Percentiles rank a stretch among this genome's conserved stretches.
phyloP scores from a whole-genome alignment of 2,888 invertebrate genomes.

The Linyphia triangularis region DNA sequence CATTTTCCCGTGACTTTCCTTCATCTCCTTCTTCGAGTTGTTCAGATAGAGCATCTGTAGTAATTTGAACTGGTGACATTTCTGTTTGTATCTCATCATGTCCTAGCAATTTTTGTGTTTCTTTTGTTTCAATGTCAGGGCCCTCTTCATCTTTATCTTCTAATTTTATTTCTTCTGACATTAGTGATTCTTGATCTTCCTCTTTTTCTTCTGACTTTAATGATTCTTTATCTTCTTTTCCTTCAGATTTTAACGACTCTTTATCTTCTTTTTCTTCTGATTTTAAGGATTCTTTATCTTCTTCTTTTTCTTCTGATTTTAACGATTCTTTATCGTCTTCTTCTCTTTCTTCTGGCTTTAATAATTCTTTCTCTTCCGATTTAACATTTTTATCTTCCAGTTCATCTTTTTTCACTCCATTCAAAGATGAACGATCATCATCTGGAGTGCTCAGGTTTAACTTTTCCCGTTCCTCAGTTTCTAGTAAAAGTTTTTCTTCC shows the following conservation, averaged over 20 bases:
- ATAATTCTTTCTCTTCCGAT: no score
- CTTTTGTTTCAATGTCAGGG: neutral
- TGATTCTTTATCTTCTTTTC: neutral
- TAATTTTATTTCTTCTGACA: neutral
- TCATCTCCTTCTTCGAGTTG: neutral
- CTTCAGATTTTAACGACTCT: neutral
- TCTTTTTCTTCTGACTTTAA: neutral
- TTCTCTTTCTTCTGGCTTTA: neutral
- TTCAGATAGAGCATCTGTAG: neutral
- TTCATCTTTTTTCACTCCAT: neutral
- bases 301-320: neutral
- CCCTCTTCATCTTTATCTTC: neutral
- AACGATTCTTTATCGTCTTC: neutral
- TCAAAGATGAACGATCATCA: neutral
- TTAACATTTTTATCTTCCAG: neutral
- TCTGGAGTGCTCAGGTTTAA: neutral
- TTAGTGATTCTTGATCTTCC: neutral
- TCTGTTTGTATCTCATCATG: neutral
- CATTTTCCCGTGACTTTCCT: neutral
- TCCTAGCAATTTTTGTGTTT: neutral
- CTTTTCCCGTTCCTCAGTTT: slow-evolving; percentile 31
- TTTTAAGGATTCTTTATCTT: neutral
- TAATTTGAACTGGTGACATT: slow-evolving; percentile 2
- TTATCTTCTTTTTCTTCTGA: neutral
- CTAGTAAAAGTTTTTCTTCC: slow-evolving; percentile 27